Base-by-base conservation (phyloP, 2,113 vertebrate species). In the Aptenodytes forsteri region DNA sequence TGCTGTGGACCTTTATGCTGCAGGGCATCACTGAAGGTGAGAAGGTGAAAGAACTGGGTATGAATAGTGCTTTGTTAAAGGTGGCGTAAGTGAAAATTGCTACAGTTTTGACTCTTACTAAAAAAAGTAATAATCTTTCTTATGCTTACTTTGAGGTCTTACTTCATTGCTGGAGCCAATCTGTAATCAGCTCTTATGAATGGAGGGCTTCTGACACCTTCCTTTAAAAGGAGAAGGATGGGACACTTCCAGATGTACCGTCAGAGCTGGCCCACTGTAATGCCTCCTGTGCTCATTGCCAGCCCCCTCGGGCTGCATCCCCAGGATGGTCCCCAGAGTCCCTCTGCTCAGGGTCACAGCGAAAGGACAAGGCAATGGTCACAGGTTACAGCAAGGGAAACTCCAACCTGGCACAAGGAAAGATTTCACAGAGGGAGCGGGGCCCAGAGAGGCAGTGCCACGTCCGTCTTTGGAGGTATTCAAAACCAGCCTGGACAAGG, bases 231-330 rank as follows among this genome's bases (percentile, higher is more conserved):
- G 25, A 87, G 38, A 38, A 91, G 58, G 15, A 25, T 42, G 13
- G 29, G 38, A 65, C 44, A 18, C 16, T 65, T 83, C 14, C 44
- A 79, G 52, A 26, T 6, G 13, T n/a, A 7, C 17, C 0, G 0
- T 34, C 65, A 82, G 30, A 82, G 65, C 65, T 67, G 50, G 19
- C n/a, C 42, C 25, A 17, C n/a, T 21, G n/a, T 14, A 3, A 22
- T 64, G 32, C 32, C n/a, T 49, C n/a, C 56, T 38, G 26, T 61
- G 55, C 12, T 59, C 20, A 15, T 12, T 42, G 21, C 66, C 71
- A 80, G 52, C 29, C 70, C 26, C 11, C 1, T 6, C 0, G 0
- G 25, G 34, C 64, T 82, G 64, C 79, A 85, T 47, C 17, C 29
- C 46, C 23, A 40, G 75, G 13, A 12, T 46, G 40, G 40, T 23